Percentiles rank a stretch among this genome's conserved stretches.
phyloP scores from a whole-genome alignment of 2,113 vertebrate genomes.

The Pogonocichla stellata region DNA sequence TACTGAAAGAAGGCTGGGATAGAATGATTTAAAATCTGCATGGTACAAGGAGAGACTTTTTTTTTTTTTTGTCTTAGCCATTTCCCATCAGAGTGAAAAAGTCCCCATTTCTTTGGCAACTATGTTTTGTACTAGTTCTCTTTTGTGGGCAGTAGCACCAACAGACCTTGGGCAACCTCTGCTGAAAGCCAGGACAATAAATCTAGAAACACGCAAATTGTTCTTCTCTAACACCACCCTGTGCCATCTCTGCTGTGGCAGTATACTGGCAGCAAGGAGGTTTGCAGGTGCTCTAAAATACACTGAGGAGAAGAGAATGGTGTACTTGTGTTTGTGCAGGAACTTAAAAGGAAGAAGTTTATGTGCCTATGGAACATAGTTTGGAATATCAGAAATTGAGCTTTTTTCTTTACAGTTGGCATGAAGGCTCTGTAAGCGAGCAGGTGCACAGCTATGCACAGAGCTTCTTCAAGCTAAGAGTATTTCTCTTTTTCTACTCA shows the following conservation, averaged over 20 bases:
- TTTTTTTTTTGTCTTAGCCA: slow-evolving; percentile 18
- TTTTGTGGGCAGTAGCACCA: neutral
- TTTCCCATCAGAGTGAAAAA: neutral
- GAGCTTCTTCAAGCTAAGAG: slow-evolving; percentile 2
- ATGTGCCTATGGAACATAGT: neutral
- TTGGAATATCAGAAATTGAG: neutral
- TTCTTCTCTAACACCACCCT: neutral
- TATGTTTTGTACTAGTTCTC: neutral
- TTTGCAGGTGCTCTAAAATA: neutral
- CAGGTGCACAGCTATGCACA: neutral
- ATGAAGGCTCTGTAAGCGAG: neutral
- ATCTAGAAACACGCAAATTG: neutral
- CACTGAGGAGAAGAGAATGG: neutral
- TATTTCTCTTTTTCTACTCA: slow-evolving; percentile 55
- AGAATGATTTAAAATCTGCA: neutral
- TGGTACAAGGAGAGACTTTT: neutral
- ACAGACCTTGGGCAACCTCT: neutral
- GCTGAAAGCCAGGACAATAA: neutral
- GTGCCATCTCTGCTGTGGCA: neutral
- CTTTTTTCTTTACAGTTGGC: neutral
- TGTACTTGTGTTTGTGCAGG: neutral
- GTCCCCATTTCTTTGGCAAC: neutral
- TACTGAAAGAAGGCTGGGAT: neutral
- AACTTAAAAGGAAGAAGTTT: neutral
- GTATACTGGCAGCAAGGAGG: neutral